Evolutionary conservation across 1,140 invertebrate genomes (phyloP).

Genomic region (Triops cancriformis): DNA sequence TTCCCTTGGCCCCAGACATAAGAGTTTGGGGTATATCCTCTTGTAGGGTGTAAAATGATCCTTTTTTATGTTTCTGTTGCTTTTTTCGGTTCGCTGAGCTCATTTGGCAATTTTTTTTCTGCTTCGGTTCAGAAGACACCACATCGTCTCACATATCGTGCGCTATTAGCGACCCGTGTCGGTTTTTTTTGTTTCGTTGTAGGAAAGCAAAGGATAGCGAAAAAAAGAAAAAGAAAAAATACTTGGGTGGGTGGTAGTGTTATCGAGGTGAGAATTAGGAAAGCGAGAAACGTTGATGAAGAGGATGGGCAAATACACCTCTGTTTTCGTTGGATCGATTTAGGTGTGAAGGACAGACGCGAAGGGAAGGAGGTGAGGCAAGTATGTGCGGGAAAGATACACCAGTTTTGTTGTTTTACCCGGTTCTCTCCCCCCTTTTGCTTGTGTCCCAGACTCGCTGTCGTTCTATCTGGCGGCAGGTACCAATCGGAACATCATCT

Average conservation of each 20-base stretch:
- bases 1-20: background rate
- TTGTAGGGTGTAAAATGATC: no score
- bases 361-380: no score
- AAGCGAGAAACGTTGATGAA: no score
- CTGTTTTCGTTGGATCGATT: slow-evolving; percentile 10
- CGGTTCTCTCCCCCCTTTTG: background rate
- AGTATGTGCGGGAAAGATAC: no score
- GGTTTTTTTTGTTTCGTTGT: background rate
- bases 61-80: no score
- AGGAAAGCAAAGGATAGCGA: background rate
- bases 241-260: background rate
- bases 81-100: no score
- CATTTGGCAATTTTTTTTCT: no score
- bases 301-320: no score
- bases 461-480: background rate
- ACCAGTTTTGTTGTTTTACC: background rate
- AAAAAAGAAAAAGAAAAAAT: background rate
- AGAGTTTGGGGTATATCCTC: no score
- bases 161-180: background rate
- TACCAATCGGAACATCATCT: background rate
- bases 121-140: no score
- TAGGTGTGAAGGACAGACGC: background rate
- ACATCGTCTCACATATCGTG: background rate
- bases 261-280: no score
- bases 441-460: background rate